Conservation (phyloP, 2,888 invertebrate genomes). For the Eilema sororculum region DNA sequence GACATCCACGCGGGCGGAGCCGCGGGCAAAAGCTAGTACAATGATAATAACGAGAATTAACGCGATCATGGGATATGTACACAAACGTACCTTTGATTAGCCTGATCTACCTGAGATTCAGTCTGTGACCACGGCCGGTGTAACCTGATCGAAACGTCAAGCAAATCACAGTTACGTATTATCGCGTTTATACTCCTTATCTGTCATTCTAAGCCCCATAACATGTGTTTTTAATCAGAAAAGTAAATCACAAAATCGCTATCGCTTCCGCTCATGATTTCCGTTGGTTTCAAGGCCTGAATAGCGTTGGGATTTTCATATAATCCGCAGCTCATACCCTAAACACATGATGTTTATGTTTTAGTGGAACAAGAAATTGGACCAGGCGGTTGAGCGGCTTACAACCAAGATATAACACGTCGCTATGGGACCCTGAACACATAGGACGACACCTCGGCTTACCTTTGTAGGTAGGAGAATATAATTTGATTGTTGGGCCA, state of each 20-base stretch:
- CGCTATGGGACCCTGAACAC: conserved; percentile 30
- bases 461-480: not conserved
- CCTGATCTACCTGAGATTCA: no score
- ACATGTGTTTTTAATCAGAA: no score
- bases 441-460: not conserved
- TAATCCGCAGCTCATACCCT: conserved; percentile 51
- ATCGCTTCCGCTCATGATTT: not conserved
- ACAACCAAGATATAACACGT: conserved; percentile 50
- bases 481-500: not conserved
- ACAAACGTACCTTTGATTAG: no score
- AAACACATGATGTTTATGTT: conserved; percentile 51
- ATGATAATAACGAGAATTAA: no score
- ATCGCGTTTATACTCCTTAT: no score
- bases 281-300: conserved; percentile 34
- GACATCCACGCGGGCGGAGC: no score
- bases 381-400: conserved; percentile 38
- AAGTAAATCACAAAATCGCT: not conserved
- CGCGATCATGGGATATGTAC: no score
- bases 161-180: no score
- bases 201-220: no score
- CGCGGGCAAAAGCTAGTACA: no score
- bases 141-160: no score
- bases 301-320: conserved; percentile 17
- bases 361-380: conserved; percentile 50
- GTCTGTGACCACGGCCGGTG: no score